Evolutionary conservation across 2,113 vertebrate species (phyloP).

Genomic region (Collichthys lucidus): DNA sequence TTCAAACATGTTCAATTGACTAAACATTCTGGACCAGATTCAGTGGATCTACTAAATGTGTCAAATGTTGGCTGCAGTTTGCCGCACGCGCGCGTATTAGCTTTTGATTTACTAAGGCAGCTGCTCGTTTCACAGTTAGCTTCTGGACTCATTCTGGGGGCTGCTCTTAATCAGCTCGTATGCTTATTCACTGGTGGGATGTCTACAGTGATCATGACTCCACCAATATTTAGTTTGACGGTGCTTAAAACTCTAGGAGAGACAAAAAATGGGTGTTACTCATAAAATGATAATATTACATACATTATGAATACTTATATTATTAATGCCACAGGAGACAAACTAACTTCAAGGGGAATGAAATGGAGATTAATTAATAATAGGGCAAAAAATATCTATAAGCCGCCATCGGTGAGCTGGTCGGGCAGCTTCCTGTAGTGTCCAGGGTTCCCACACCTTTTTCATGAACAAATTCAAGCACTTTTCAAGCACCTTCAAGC

Average conservation of each 20-base stretch:
- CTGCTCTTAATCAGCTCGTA: not conserved
- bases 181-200: not conserved
- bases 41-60: not conserved
- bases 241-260: not conserved
- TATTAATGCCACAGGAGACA: not conserved
- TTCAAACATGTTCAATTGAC: not conserved
- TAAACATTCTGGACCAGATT: constrained; percentile 3
- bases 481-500: no score
- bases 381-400: not conserved
- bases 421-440: not conserved
- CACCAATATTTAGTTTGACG: not conserved
- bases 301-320: not conserved
- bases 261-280: not conserved
- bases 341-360: not conserved
- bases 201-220: not conserved
- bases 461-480: no score
- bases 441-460: no score
- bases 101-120: constrained; percentile 2
- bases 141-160: not conserved
- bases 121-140: not conserved
- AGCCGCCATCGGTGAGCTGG: no score
- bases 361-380: not conserved
- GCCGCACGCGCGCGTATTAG: not conserved
- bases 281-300: not conserved
- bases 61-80: constrained; percentile 1